Evolutionary conservation across 37 sponge, comb jelly and placozoan species (phyloP).

Genomic region (Haliclona indistincta): DNA sequence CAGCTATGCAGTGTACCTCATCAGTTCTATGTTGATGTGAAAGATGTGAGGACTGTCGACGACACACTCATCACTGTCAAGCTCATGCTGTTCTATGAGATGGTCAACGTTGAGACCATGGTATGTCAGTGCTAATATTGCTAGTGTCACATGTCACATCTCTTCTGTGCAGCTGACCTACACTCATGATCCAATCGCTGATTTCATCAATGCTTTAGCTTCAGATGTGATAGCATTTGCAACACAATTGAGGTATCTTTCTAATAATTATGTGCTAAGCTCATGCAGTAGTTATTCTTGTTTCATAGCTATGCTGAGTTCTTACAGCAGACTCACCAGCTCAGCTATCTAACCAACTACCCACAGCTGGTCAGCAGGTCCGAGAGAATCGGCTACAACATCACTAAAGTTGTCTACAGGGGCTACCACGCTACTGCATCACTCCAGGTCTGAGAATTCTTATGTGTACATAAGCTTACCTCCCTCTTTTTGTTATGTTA

Average conservation of each 20-base stretch:
- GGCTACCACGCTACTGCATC: constrained; percentile 52
- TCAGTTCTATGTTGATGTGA: constrained; percentile 69
- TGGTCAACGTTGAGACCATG: constrained; percentile 70
- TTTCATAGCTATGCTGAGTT: constrained; percentile 84
- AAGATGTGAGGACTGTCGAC: constrained; percentile 77
- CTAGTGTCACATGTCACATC: background rate
- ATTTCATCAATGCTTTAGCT: constrained; percentile 75
- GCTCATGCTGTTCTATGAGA: constrained; percentile 82
- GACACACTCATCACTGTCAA: constrained; percentile 74
- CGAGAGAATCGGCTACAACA: constrained; percentile 56
- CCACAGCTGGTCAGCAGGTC: constrained; percentile 60
- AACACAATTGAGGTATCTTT: constrained; percentile 67
- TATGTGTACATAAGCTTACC: background rate
- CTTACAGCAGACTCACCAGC: constrained; percentile 62
- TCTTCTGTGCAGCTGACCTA: constrained; percentile 48
- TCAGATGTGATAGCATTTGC: constrained; percentile 87
- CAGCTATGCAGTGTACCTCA: constrained; percentile 59
- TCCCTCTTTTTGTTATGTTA: background rate
- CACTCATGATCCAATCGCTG: constrained; percentile 84
- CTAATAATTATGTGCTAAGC: background rate
- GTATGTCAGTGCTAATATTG: constrained; percentile 19
- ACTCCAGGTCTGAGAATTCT: constrained; percentile 32
- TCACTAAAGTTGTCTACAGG: constrained; percentile 64
- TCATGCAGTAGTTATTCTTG: too few relatives aligned
- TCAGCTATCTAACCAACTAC: constrained; percentile 67